Conservation (phyloP, 2,113 vertebrate species). For the Istiophorus platypterus region DNA sequence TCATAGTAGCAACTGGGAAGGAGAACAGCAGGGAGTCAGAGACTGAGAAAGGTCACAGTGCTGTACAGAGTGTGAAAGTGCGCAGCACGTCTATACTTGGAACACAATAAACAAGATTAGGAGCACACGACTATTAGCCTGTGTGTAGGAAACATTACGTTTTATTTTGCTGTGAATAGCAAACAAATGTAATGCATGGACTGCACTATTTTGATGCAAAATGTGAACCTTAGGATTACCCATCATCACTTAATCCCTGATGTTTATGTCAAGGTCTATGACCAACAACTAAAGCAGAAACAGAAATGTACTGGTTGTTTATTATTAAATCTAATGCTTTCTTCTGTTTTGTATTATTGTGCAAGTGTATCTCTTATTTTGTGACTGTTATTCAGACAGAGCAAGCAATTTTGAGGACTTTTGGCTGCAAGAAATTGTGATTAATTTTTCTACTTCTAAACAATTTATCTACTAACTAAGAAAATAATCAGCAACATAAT, state of each 20-base stretch:
- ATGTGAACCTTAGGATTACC: not conserved
- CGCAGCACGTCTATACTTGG: constrained; percentile 34
- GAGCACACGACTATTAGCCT: constrained; percentile 30
- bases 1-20: constrained; percentile 90
- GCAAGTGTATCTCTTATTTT: not conserved
- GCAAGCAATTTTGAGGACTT: not conserved
- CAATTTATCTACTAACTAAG: not conserved
- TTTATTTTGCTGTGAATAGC: constrained; percentile 13
- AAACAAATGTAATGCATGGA: not conserved
- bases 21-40: constrained; percentile 67
- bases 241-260: not conserved
- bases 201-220: not conserved
- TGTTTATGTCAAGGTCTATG: not conserved
- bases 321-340: not conserved
- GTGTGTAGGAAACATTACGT: constrained; percentile 32
- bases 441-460: not conserved
- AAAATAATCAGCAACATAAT: not conserved
- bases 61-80: constrained; percentile 19
- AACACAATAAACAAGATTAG: constrained; percentile 56
- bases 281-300: not conserved
- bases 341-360: not conserved
- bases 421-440: not conserved
- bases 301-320: not conserved
- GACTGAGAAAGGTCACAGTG: constrained; percentile 67
- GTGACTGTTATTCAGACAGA: not conserved